Conservation (phyloP, 2,113 vertebrate species). For the Zapus hudsonius region DNA sequence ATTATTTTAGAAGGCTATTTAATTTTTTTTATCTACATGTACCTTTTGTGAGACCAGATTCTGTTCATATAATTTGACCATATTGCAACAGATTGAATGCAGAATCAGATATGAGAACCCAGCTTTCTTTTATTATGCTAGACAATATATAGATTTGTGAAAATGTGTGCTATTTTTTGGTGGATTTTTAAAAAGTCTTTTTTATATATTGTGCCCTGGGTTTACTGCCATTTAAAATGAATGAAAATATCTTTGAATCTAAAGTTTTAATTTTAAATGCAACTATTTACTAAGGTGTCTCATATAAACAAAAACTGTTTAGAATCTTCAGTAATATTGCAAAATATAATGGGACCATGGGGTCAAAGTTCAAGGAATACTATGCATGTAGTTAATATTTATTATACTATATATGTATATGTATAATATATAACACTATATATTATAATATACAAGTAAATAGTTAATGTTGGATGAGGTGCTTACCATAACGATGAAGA, state of each 20-base stretch:
- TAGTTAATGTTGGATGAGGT: neutral
- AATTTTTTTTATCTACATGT: constrained; percentile 23
- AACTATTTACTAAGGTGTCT: neutral
- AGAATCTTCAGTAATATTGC: neutral
- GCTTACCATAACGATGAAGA: neutral
- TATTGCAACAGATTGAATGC: constrained; percentile 29
- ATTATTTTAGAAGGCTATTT: constrained; percentile 32
- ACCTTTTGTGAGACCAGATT: constrained; percentile 35
- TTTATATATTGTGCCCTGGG: constrained; percentile 8
- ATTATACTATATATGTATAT: too few relatives aligned
- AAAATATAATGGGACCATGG: neutral
- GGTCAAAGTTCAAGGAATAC: neutral
- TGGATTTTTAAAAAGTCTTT: neutral
- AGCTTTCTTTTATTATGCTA: constrained; percentile 59
- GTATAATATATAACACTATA: too few relatives aligned
- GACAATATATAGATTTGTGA: neutral
- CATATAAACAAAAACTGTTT: neutral
- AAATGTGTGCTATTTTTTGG: neutral
- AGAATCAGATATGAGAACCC: constrained; percentile 12
- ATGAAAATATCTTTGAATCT: neutral
- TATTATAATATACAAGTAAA: neutral
- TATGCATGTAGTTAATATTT: too few relatives aligned
- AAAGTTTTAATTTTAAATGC: neutral
- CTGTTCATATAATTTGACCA: constrained; percentile 39
- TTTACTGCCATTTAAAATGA: constrained; percentile 26